These are phyloP conservation scores for Menidia beryllina DNA, from an alignment of 2,113 vertebrate species.

Conservation along the genomic window DNA sequence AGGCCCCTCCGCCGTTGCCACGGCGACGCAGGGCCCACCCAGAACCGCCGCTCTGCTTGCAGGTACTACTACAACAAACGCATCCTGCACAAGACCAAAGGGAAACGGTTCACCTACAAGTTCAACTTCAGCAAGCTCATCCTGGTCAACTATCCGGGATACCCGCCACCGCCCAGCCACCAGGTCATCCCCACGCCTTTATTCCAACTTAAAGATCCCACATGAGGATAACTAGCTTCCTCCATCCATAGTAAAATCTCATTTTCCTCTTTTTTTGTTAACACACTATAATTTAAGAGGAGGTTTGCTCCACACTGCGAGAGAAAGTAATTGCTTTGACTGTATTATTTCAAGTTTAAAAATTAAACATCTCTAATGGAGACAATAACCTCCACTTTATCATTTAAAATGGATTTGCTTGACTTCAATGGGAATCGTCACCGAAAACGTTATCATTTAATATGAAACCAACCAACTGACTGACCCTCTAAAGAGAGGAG, in stretches of 20 bases:
- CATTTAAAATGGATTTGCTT: conserved; percentile 30
- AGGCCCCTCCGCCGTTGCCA: too few relatives aligned
- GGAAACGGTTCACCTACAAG: conserved; percentile 90
- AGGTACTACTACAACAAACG: conserved; percentile 91
- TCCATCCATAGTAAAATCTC: background rate
- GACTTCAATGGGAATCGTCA: conserved; percentile 35
- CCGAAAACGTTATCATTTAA: conserved; percentile 34
- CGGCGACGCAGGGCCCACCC: too few relatives aligned
- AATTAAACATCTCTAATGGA: conserved; percentile 1
- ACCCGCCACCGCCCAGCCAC: conserved; percentile 37
- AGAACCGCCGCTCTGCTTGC: conserved; percentile 36
- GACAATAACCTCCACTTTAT: conserved; percentile 37
- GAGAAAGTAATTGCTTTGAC: conserved; percentile 3
- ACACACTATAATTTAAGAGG: conserved; percentile 20
- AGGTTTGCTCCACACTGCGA: conserved; percentile 32
- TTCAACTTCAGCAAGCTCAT: conserved; percentile 91
- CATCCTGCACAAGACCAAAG: conserved; percentile 91
- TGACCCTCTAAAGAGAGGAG: conserved; percentile 13
- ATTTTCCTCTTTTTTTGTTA: conserved; percentile 18
- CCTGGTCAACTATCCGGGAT: conserved; percentile 80
- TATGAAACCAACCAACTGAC: conserved; percentile 21
- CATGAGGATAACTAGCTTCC: background rate
- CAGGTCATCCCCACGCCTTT: conserved; percentile 29
- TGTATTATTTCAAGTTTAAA: conserved; percentile 1
- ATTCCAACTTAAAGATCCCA: conserved; percentile 10